Conservation (phyloP, 2,113 vertebrate genomes). For the Solea senegalensis region DNA sequence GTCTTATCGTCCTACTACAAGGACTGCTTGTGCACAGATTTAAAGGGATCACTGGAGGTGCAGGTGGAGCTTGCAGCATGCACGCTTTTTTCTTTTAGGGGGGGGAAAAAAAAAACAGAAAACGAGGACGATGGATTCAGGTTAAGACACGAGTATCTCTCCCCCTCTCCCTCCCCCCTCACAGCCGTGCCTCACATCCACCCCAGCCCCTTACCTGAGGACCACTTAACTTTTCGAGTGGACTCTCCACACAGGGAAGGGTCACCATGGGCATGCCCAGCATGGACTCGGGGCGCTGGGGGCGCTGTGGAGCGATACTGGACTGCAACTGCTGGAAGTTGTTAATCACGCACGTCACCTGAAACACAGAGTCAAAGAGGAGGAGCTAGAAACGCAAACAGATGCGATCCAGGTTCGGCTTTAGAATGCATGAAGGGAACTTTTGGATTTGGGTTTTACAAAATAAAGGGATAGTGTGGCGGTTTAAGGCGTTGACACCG, state of each 20-base stretch:
- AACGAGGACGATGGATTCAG: slow-evolving; percentile 26
- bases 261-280: slow-evolving; percentile 82
- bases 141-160: slow-evolving; percentile 33
- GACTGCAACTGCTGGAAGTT: slow-evolving; percentile 78
- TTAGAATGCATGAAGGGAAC: no score
- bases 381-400: background rate
- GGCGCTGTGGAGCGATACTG: slow-evolving; percentile 22
- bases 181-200: slow-evolving; percentile 46
- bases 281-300: slow-evolving; percentile 73
- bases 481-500: no score
- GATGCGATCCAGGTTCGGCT: no score
- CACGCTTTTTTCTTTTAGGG: slow-evolving; percentile 3
- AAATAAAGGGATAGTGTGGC: no score
- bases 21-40: background rate
- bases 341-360: slow-evolving; percentile 84
- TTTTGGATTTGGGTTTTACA: no score
- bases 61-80: slow-evolving; percentile 30
- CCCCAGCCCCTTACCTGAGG: slow-evolving; percentile 87
- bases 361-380: slow-evolving; percentile 2
- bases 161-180: no score
- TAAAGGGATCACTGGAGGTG: slow-evolving; percentile 23
- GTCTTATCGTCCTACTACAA: slow-evolving; percentile 15
- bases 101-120: background rate
- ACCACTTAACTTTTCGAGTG: slow-evolving; percentile 93
- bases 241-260: slow-evolving; percentile 84